phyloP scores from a whole-genome alignment of 1,140 invertebrate genomes.

The Marisa cornuarietis region DNA sequence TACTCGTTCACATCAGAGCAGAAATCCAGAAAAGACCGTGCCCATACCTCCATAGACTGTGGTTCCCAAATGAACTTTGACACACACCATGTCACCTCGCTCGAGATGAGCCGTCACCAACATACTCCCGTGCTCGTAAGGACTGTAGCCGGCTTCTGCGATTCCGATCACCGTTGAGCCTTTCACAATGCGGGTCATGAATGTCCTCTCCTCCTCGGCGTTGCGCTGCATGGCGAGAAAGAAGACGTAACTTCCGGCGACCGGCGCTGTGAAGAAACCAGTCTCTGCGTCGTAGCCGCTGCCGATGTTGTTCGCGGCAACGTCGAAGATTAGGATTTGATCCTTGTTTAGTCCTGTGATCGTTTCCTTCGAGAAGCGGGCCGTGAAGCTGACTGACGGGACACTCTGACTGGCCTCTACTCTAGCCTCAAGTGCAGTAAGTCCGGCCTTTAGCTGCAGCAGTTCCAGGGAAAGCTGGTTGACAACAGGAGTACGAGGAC shows the following conservation, averaged over 20 bases:
- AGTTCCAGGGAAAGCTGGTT: background rate
- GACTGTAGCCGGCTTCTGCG: no score
- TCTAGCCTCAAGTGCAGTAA: background rate
- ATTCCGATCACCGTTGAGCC: no score
- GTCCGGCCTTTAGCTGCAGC: background rate
- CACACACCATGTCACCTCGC: no score
- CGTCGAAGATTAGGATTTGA: background rate
- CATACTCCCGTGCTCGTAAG: no score
- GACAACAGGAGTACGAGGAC: background rate
- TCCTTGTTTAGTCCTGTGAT: background rate
- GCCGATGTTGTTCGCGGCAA: background rate
- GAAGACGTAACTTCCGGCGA: constrained; percentile 6
- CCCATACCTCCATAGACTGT: no score
- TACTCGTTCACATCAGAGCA: no score
- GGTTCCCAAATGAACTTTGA: no score
- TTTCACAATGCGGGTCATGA: no score
- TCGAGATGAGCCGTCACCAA: no score
- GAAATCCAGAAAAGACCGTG: no score
- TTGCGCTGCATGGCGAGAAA: background rate
- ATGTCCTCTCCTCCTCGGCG: background rate
- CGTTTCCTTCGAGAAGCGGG: background rate
- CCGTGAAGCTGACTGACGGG: background rate
- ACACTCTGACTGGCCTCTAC: background rate
- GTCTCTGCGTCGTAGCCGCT: background rate
- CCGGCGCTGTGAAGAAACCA: background rate